A percentile compares a stretch with the other conserved stretches of the same genome.
Conservation (phyloP, 1,140 invertebrate genomes). For the Ips nitidus region DNA sequence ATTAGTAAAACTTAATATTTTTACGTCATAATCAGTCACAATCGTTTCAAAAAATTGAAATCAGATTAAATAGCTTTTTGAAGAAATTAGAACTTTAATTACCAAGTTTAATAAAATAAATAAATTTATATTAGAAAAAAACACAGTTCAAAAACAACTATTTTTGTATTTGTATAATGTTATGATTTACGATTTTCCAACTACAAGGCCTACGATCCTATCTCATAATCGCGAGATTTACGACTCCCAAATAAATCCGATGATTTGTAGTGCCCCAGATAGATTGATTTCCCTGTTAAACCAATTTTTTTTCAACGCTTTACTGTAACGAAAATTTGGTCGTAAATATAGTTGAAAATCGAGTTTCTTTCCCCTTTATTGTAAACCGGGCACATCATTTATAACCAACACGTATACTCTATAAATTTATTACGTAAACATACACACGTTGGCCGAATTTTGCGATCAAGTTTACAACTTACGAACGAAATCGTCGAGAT, state of each 20-base stretch:
- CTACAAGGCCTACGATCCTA: background rate
- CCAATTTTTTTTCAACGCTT: background rate
- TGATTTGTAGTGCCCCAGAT: conserved; percentile 1
- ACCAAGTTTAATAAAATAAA: too few relatives aligned
- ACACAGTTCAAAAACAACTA: too few relatives aligned
- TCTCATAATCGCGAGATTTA: background rate
- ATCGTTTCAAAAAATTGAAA: too few relatives aligned
- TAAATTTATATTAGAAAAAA: too few relatives aligned
- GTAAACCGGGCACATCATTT: conserved; percentile 1
- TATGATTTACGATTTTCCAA: background rate
- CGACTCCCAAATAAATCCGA: background rate
- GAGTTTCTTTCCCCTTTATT: background rate
- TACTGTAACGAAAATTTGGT: background rate
- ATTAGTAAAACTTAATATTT: too few relatives aligned
- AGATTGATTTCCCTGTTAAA: conserved; percentile 4
- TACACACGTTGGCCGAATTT: background rate
- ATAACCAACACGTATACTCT: background rate
- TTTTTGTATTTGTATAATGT: background rate
- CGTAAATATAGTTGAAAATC: conserved; percentile 3
- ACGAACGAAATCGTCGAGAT: background rate
- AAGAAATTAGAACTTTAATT: too few relatives aligned
- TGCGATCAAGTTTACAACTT: background rate
- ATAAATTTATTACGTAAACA: background rate
- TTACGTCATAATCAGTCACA: too few relatives aligned
- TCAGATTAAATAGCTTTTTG: too few relatives aligned